Base-by-base conservation (phyloP, 2,888 invertebrate genomes). In the Drosophila anomelani region DNA sequence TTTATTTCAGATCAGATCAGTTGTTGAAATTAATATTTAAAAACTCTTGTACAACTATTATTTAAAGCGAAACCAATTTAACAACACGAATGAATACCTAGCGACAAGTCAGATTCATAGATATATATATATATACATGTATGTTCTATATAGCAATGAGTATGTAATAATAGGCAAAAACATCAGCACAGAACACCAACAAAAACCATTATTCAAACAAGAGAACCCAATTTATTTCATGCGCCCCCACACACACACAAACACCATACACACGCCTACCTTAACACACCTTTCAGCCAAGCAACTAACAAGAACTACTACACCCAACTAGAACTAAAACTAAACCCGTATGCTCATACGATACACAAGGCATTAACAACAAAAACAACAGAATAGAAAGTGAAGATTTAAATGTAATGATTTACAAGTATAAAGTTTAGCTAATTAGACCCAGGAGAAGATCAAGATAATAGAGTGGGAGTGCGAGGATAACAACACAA, bases 11-110 rank as follows among this genome's bases (percentile, higher is more conserved):
- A 72, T 76, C 85, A 90, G 90, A 90, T 90, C 87, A 85, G 88
- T 90, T 91, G 91, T 91, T 91, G 85, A 90, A 91, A 90, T 89
- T 85, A 86, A 77, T 73, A 88, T 81, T 73, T 85, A 84, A 81
- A 78, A 78, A 82, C 76, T 69, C 64, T 76, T 84, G 79, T 85
- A 79, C 81, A 85, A 70, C 75, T 70, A 77, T 77, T 76, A 78
- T 86, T 88, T 88, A 77, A 83, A 66, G 47, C 73, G 69, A 64
- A 68, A 68, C 51, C 64, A 60, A 79, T 44, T 51, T 66, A 79
- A 76, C 60, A 73, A 76, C 60, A 73, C 39, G 39, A 69, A 51
- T 51, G 32, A 76, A 62, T 72, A 72, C 56, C 51, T 59, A 74
- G 67, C 53, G 66, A 74, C 61, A 75, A 75, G 69, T 75, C 76